Conservation (phyloP, 2,797 vertebrate species). For the Liasis olivaceus region DNA sequence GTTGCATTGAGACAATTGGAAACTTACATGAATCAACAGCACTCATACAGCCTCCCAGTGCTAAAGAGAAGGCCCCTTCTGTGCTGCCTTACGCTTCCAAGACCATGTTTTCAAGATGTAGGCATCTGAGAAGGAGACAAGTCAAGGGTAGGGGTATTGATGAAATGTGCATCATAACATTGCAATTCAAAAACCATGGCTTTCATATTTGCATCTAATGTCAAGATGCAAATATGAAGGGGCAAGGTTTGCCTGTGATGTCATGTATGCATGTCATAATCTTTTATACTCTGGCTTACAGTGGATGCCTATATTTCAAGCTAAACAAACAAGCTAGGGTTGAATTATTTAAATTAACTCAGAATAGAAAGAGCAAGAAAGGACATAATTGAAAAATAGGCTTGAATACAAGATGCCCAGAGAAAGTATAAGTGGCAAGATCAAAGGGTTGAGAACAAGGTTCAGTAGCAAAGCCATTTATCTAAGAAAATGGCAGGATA, state of each 20-base stretch:
- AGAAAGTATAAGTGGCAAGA: not conserved
- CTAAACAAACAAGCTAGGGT: not conserved
- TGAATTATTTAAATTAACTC: not conserved
- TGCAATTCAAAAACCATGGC: not conserved
- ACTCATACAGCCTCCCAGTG: not conserved
- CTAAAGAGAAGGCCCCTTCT: not conserved
- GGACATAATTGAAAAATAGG: not conserved
- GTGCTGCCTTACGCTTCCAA: not conserved
- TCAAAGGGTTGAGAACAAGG: not conserved
- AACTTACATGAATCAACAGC: not conserved
- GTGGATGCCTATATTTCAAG: not conserved
- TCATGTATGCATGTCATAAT: not conserved
- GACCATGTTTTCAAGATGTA: not conserved
- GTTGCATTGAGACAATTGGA: not conserved
- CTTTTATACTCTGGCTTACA: not conserved
- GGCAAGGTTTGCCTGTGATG: not conserved
- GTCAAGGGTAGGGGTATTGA: not conserved
- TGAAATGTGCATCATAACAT: not conserved
- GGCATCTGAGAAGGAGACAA: not conserved
- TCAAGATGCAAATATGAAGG: not conserved
- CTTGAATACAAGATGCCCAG: not conserved
- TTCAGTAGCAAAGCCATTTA: not conserved
- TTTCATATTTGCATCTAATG: not conserved
- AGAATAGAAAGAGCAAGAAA: not conserved
- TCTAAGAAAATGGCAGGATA: not conserved